Percentiles rank a stretch among this genome's conserved stretches.
phyloP scores from a whole-genome alignment of 2,888 invertebrate genomes.

The Aphrophora alni region DNA sequence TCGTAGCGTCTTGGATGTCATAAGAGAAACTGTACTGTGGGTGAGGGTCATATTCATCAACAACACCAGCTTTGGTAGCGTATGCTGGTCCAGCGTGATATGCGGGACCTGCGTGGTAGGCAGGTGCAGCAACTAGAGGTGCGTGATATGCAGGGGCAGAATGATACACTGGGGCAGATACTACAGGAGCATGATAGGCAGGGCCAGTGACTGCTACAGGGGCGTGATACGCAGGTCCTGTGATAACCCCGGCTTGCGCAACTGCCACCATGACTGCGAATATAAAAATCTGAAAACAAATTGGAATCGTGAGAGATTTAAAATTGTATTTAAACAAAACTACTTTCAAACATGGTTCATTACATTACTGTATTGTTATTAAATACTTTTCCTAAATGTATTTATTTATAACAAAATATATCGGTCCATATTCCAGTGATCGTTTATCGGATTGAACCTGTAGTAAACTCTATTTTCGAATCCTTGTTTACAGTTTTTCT shows the following conservation, averaged over 20 bases:
- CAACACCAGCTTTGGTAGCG: conserved; percentile 48
- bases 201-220: conserved; percentile 48
- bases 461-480: too few relatives aligned
- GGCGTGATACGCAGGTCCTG: conserved; percentile 53
- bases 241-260: conserved; percentile 31
- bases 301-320: background rate
- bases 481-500: too few relatives aligned
- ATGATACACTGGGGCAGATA: background rate
- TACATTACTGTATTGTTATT: too few relatives aligned
- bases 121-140: conserved; percentile 48
- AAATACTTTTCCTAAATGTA: too few relatives aligned
- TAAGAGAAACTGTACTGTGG: conserved; percentile 49
- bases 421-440: too few relatives aligned
- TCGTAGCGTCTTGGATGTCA: conserved; percentile 48
- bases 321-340: too few relatives aligned
- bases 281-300: background rate
- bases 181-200: conserved; percentile 50
- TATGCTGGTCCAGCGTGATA: conserved; percentile 58
- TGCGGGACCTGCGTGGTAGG: conserved; percentile 53
- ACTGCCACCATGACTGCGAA: background rate
- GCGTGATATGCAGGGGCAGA: conserved; percentile 29
- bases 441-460: too few relatives aligned
- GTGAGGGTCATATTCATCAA: conserved; percentile 50
- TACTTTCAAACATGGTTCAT: too few relatives aligned
- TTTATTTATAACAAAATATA: too few relatives aligned